Conservation (phyloP, 1,140 invertebrate species). For the Trichonephila clavipes region DNA sequence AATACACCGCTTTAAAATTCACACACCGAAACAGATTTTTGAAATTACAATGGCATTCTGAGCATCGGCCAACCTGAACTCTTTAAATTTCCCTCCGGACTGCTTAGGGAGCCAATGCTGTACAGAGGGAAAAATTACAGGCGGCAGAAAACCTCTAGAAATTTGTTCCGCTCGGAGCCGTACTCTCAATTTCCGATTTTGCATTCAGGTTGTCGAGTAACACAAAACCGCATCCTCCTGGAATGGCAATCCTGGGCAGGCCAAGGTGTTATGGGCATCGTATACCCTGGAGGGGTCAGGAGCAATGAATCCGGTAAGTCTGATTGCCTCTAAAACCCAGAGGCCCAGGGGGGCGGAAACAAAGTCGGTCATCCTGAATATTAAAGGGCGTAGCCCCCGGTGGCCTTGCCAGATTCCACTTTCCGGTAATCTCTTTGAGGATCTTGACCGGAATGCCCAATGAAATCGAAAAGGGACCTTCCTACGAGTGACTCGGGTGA, state of each 20-base stretch:
- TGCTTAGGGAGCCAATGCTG: not conserved
- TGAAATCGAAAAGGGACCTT: conserved; percentile 66
- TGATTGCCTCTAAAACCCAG: conserved; percentile 76
- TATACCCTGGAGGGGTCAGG: conserved; percentile 59
- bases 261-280: conserved; percentile 51
- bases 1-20: not conserved
- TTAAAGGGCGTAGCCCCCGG: conserved; percentile 69
- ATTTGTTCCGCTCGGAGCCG: conserved; percentile 23
- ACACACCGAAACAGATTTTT: not conserved
- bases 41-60: not conserved
- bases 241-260: conserved; percentile 29
- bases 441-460: conserved; percentile 76
- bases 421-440: conserved; percentile 76
- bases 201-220: conserved; percentile 64
- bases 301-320: conserved; percentile 75
- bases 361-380: conserved; percentile 76
- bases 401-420: conserved; percentile 73
- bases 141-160: conserved; percentile 1
- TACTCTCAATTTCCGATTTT: conserved; percentile 42
- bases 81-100: conserved; percentile 5
- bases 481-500: conserved; percentile 22
- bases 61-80: not conserved
- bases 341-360: conserved; percentile 74
- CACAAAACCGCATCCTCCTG: conserved; percentile 19
- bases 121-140: conserved; percentile 2